Conservation (phyloP, 2,888 invertebrate species). For the Acanthosepion lycidas region DNA sequence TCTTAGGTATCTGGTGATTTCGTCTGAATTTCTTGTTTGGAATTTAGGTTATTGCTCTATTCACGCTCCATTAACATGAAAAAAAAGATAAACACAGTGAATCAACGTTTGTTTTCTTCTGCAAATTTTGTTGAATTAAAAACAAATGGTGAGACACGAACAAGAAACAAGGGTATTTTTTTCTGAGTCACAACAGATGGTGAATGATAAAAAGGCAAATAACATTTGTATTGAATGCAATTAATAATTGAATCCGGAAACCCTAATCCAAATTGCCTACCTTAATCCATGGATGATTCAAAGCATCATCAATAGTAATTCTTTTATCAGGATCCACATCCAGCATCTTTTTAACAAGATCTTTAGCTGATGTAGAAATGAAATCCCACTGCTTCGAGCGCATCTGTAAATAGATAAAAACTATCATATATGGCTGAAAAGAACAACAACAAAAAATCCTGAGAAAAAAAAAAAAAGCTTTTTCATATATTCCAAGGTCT, state of each 20-base stretch:
- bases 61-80: no score
- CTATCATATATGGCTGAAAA: no score
- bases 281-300: conserved; percentile 97
- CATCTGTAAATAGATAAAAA: conserved; percentile 80
- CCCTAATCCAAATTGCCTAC: conserved; percentile 77
- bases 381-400: conserved; percentile 92
- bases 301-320: conserved; percentile 94
- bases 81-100: no score
- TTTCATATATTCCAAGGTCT: no score
- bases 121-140: background rate
- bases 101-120: no score
- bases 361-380: conserved; percentile 95
- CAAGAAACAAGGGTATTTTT: background rate
- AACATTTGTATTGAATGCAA: background rate
- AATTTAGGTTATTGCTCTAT: no score
- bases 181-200: no score
- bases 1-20: no score
- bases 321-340: conserved; percentile 92
- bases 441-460: no score
- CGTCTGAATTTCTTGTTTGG: no score
- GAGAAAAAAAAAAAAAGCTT: no score
- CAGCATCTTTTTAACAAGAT: conserved; percentile 93
- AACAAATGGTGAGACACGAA: conserved; percentile 35
- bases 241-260: background rate
- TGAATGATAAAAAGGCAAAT: background rate